phyloP scores from a whole-genome alignment of 2,113 vertebrate species.

The Caloenas nicobarica region DNA sequence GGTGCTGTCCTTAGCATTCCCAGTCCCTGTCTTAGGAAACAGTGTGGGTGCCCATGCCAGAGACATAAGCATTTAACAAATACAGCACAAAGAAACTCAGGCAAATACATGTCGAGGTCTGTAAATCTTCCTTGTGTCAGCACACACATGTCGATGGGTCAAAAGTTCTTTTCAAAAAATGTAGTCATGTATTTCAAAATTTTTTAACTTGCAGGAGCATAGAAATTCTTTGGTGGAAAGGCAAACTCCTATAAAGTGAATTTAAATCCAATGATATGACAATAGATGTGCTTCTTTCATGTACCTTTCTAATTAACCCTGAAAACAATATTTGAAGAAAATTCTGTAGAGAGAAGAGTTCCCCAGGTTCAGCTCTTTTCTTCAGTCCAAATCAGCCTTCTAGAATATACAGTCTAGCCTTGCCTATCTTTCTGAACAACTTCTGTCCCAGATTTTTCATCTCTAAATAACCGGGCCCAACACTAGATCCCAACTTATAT shows the following conservation, averaged over 20 bases:
- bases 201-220: not conserved
- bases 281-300: not conserved
- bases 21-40: not conserved
- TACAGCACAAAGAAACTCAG: not conserved
- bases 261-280: not conserved
- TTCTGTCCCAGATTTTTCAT: not conserved
- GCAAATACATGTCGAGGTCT: not conserved
- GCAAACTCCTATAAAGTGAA: not conserved
- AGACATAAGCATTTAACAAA: not conserved
- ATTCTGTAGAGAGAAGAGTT: not conserved
- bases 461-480: not conserved
- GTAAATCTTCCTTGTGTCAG: not conserved
- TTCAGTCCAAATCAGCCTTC: not conserved
- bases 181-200: not conserved
- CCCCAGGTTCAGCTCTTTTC: not conserved
- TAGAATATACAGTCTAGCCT: not conserved
- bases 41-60: not conserved
- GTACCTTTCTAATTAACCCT: not conserved
- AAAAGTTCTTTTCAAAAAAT: not conserved
- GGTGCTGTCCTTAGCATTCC: not conserved
- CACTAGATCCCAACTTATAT: not conserved
- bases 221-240: not conserved
- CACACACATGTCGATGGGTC: rapidly evolving
- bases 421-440: not conserved
- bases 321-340: not conserved